phyloP scores from a whole-genome alignment of 2,113 vertebrate species.

The Regulus satrapa region DNA sequence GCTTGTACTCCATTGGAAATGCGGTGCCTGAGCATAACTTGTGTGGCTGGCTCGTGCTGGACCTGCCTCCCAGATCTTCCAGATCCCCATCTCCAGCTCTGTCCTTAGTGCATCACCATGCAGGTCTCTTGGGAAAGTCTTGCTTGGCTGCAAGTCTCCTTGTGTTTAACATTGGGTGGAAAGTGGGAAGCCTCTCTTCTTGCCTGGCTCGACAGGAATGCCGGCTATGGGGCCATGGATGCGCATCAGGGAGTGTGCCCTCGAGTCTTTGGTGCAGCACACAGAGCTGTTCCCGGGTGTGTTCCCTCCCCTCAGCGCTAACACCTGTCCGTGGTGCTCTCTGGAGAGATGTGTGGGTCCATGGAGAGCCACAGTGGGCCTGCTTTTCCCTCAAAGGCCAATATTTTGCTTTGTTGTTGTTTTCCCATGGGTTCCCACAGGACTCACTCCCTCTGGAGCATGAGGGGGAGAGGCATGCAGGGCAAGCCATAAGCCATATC shows the following conservation, averaged over 20 bases:
- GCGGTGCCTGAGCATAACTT: neutral
- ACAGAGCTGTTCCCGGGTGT: rapidly evolving
- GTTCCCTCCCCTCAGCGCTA: neutral
- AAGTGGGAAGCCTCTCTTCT: neutral
- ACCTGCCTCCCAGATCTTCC: neutral
- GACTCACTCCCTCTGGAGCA: neutral
- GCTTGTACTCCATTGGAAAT: neutral
- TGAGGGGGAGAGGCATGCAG: neutral
- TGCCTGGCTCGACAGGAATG: rapidly evolving
- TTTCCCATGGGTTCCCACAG: neutral
- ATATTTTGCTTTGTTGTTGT: neutral
- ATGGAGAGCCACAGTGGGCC: neutral
- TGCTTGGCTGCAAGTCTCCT: neutral
- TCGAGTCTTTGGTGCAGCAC: rapidly evolving
- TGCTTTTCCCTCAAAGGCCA: neutral
- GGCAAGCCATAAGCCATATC: neutral
- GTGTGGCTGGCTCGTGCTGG: rapidly evolving
- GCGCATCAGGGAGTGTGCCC: rapidly evolving
- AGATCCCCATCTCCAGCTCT: neutral
- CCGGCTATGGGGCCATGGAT: rapidly evolving
- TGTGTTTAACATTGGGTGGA: neutral
- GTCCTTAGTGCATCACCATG: rapidly evolving
- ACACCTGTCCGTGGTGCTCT: neutral
- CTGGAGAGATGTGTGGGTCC: neutral
- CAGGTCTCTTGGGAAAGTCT: neutral